Conservation (phyloP, 2,113 vertebrate species). For the Nannobrachium achirus region DNA sequence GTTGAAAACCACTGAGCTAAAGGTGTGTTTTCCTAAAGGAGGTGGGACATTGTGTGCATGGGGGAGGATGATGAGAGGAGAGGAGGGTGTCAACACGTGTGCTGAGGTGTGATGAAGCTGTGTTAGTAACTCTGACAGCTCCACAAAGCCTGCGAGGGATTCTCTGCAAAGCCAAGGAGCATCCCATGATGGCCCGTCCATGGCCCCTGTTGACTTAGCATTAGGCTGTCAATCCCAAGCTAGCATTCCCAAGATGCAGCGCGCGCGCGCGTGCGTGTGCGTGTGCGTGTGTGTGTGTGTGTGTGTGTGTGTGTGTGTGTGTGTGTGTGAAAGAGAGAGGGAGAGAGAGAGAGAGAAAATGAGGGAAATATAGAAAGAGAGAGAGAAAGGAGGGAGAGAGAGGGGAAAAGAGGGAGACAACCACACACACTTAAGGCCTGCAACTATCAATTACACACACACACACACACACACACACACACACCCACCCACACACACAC, state of each 20-base stretch:
- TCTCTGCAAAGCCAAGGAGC: slow-evolving; percentile 52
- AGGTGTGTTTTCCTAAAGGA: background rate
- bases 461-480: too few relatives aligned
- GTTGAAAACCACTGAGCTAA: too few relatives aligned
- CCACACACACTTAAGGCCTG: too few relatives aligned
- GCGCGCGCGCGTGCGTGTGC: slow-evolving; percentile 2
- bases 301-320: background rate
- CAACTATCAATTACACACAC: too few relatives aligned
- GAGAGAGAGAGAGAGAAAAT: too few relatives aligned
- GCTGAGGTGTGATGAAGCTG: slow-evolving; percentile 16
- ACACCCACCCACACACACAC: too few relatives aligned
- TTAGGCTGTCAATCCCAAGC: slow-evolving; percentile 40
- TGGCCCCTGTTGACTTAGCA: slow-evolving; percentile 40
- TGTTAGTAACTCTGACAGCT: slow-evolving; percentile 33
- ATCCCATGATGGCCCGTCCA: slow-evolving; percentile 18
- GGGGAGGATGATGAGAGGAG: too few relatives aligned
- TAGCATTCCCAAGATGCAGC: slow-evolving; percentile 50
- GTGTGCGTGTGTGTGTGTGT: background rate
- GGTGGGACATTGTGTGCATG: too few relatives aligned
- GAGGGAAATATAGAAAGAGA: too few relatives aligned
- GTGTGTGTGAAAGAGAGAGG: background rate
- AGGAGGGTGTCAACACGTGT: background rate
- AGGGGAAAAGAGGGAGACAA: too few relatives aligned
- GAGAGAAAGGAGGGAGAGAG: too few relatives aligned
- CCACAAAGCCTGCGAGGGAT: slow-evolving; percentile 39